phyloP scores from a whole-genome alignment of 2,797 vertebrate genomes.

The Pelobates cultripes region DNA sequence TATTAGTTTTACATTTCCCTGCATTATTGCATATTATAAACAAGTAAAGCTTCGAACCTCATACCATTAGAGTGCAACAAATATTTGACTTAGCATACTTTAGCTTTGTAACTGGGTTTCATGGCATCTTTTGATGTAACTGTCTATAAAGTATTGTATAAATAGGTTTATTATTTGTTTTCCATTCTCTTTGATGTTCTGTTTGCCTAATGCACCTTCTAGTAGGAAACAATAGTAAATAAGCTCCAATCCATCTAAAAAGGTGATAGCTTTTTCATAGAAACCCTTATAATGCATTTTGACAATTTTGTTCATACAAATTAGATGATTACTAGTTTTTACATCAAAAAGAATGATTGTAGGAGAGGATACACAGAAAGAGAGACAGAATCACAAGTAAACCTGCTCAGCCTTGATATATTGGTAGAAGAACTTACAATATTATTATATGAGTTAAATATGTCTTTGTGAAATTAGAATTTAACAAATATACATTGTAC shows the following conservation, averaged over 20 bases:
- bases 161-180: not conserved
- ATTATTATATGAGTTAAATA: no score
- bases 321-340: no score
- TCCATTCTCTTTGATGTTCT: not conserved
- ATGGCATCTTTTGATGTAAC: not conserved
- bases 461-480: no score
- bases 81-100: not conserved
- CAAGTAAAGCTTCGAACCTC: not conserved
- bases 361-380: no score
- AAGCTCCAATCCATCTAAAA: not conserved
- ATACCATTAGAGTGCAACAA: not conserved
- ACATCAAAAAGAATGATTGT: no score
- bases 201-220: not conserved
- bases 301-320: no score
- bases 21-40: not conserved
- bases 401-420: not conserved
- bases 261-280: not conserved
- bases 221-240: not conserved
- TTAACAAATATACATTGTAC: no score
- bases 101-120: not conserved
- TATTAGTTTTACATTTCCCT: no score
- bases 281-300: not conserved
- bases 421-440: not conserved
- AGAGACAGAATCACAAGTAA: not conserved
- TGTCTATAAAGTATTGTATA: not conserved